Base-by-base conservation (phyloP, 2,113 vertebrate genomes). In the Tachysurus vachellii region DNA sequence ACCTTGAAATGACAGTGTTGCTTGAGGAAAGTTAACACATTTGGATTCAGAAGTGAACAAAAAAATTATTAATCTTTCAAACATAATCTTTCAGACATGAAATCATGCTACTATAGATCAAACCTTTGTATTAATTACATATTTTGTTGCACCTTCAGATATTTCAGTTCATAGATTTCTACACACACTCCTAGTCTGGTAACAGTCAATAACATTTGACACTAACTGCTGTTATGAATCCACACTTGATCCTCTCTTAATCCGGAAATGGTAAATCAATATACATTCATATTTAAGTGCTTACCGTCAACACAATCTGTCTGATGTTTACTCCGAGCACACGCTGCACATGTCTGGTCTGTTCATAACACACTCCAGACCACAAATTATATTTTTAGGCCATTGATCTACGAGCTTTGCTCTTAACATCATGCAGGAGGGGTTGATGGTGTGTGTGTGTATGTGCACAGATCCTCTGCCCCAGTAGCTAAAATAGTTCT, bases 331-430 rank as follows among this genome's bases (percentile, higher is more conserved):
- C 31, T 79, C 53, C 64, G 36, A 83, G 54, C 44, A 87, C 53
- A 75, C 11, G 28, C 83, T 31, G 79, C 80, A 75, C 53, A 64
- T 83, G 88, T 70, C 79, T 87, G 79, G 70, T 89, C 75, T 61
- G 86, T 80, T 73, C 53, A 83, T 82, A 89, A 88, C 84, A 89
- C 79, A 71, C 83, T 79, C 59, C 79, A 88, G 88, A 88, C 87
- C 85, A 87, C 80, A 85, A 92, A 90, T 92, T 91, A 91, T 95
- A 95, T 95, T 94, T 95, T 94, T 94, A 95, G 94, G 86, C 80
- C 86, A 87, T 87, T 89, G 59, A 90, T 88, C 89, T 86, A 56
- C 44, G 85, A 89, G 91, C 90, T 88, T 88, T 92, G 92, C 93
- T 90, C 88, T 93, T 85, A 66, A 90, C 87, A 88, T 86, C 64